phyloP scores from a whole-genome alignment of 2,888 invertebrate genomes.

The Criorhina ranunculi region DNA sequence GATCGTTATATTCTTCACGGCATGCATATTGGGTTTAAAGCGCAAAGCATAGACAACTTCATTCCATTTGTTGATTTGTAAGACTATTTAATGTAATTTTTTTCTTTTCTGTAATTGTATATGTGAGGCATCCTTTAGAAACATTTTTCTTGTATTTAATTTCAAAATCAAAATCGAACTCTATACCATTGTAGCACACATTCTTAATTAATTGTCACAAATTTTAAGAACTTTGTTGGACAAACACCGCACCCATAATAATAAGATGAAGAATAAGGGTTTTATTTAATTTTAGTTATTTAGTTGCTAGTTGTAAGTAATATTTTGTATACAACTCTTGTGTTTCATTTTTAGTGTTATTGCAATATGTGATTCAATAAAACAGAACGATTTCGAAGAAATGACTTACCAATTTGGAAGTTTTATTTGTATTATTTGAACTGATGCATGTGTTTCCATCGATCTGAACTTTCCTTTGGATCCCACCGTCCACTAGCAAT shows the following conservation, averaged over 20 bases:
- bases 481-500: no score
- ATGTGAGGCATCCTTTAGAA: constrained; percentile 19
- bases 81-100: constrained; percentile 53
- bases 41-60: constrained; percentile 82
- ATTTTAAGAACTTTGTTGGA: constrained; percentile 7
- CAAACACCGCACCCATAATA: constrained; percentile 25
- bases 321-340: constrained; percentile 68
- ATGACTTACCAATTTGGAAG: constrained; percentile 48
- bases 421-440: background rate
- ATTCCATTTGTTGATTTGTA: constrained; percentile 37
- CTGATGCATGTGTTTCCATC: no score
- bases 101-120: constrained; percentile 19
- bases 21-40: constrained; percentile 86
- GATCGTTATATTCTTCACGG: constrained; percentile 86
- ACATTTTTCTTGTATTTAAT: constrained; percentile 52
- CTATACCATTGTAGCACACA: constrained; percentile 37
- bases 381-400: constrained; percentile 52
- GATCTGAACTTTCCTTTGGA: no score
- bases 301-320: constrained; percentile 58
- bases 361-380: constrained; percentile 74
- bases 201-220: constrained; percentile 33
- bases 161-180: constrained; percentile 43
- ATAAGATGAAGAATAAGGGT: constrained; percentile 37
- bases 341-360: constrained; percentile 63
- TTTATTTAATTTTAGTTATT: constrained; percentile 69